Evolutionary conservation across 2,797 vertebrate genomes (phyloP).

Genomic region (Xiphophorus birchmanni): DNA sequence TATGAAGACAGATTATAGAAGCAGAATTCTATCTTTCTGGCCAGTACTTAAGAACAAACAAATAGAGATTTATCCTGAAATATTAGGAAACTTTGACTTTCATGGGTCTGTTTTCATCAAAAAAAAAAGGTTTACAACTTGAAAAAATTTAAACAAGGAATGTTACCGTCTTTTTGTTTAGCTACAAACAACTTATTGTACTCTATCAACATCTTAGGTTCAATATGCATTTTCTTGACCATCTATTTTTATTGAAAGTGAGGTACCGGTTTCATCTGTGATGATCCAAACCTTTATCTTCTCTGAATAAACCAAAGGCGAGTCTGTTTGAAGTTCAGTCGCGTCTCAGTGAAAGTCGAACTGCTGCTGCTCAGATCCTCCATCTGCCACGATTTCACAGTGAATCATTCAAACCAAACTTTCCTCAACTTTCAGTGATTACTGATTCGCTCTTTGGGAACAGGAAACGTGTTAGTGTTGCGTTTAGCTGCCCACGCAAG

Average conservation of each 20-base stretch:
- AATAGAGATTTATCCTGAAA: not conserved
- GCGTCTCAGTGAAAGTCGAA: not conserved
- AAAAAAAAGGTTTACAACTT: not conserved
- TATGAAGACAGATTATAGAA: not conserved
- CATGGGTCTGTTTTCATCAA: not conserved
- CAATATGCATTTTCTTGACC: not conserved
- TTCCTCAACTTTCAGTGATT: not conserved
- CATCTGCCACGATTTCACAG: not conserved
- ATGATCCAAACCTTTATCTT: constrained; percentile 68
- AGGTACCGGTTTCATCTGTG: too few relatives aligned
- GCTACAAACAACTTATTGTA: not conserved
- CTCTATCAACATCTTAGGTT: not conserved
- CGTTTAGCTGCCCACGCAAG: not conserved
- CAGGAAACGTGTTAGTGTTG: not conserved
- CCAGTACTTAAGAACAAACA: not conserved
- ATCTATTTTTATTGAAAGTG: not conserved
- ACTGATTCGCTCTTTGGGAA: not conserved
- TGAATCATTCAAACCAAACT: not conserved
- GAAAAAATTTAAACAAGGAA: not conserved
- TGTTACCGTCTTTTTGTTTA: not conserved
- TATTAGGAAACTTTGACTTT: not conserved
- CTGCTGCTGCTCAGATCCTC: not conserved
- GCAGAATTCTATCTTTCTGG: not conserved
- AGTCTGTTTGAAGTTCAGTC: constrained; percentile 27
- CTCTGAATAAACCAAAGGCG: constrained; percentile 72